phyloP scores from a whole-genome alignment of 2,888 invertebrate genomes.

The Agrotis puta region DNA sequence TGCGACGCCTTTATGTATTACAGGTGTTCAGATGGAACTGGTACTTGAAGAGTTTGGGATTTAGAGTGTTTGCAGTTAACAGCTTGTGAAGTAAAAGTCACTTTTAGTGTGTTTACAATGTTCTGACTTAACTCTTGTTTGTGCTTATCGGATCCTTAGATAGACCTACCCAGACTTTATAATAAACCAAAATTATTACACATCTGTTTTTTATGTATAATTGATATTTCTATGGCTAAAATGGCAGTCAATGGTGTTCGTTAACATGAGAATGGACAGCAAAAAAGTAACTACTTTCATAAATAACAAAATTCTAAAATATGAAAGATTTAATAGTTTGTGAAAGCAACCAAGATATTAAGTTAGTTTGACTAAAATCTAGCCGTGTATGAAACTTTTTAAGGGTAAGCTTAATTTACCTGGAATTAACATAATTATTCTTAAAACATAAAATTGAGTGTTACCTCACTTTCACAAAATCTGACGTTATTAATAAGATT shows the following conservation, averaged over 20 bases:
- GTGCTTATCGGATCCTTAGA: background rate
- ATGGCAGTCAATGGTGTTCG: too few species aligned
- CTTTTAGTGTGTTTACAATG: background rate
- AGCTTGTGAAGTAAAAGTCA: constrained; percentile 10
- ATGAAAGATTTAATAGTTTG: too few species aligned
- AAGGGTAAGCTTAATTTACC: background rate
- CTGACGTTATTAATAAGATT: background rate
- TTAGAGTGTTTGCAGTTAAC: constrained; percentile 24
- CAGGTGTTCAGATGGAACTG: constrained; percentile 32
- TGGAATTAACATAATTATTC: too few species aligned
- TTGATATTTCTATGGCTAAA: too few species aligned
- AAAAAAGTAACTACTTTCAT: too few species aligned
- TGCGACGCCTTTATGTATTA: constrained; percentile 46
- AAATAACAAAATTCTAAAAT: too few species aligned
- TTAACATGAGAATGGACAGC: too few species aligned
- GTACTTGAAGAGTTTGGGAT: constrained; percentile 35
- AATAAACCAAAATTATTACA: too few species aligned
- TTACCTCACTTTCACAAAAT: background rate
- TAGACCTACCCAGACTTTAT: too few species aligned
- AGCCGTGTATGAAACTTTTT: background rate
- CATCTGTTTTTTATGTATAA: too few species aligned
- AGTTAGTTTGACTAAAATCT: background rate
- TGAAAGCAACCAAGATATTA: background rate
- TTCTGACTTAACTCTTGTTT: background rate
- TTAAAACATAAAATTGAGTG: too few species aligned